Evolutionary conservation across 2,113 vertebrate genomes (phyloP).

Genomic region (Reinhardtius hippoglossoides): DNA sequence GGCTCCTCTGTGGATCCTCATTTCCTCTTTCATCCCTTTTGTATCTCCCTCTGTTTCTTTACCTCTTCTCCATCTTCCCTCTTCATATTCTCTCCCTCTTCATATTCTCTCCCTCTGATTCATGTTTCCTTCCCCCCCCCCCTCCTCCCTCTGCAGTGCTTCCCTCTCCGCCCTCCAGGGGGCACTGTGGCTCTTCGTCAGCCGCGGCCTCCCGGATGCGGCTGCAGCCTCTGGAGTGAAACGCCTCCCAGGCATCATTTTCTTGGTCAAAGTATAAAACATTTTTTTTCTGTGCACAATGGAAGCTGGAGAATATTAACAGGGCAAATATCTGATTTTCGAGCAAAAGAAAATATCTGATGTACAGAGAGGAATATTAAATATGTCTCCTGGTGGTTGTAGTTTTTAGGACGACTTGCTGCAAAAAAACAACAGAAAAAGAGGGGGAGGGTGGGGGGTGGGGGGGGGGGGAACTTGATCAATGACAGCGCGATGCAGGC

Average conservation of each 20-base stretch:
- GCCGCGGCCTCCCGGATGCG: not conserved
- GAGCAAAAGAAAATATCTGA: constrained; percentile 79
- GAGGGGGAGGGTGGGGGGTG: too few relatives aligned
- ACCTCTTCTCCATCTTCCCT: not conserved
- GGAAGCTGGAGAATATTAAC: constrained; percentile 78
- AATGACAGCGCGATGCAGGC: too few relatives aligned
- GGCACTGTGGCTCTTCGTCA: constrained; percentile 79
- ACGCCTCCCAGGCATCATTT: constrained; percentile 78
- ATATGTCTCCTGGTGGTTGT: constrained; percentile 64
- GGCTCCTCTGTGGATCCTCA: too few relatives aligned
- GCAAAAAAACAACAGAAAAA: constrained; percentile 59
- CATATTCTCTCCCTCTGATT: not conserved
- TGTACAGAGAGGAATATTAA: constrained; percentile 76
- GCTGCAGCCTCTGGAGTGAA: constrained; percentile 48
- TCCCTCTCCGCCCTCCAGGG: constrained; percentile 63
- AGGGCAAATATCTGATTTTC: constrained; percentile 80
- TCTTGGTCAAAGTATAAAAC: constrained; percentile 81
- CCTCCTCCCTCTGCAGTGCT: not conserved
- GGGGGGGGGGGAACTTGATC: too few relatives aligned
- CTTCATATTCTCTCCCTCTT: not conserved
- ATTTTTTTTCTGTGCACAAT: constrained; percentile 74
- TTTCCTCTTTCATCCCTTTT: too few relatives aligned
- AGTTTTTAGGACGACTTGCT: constrained; percentile 48
- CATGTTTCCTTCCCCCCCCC: not conserved
- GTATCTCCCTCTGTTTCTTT: not conserved